Percentiles rank a stretch among this genome's conserved stretches.
These are phyloP conservation scores for Excalfactoria chinensis DNA, from an alignment of 2,113 vertebrate genomes.

Conservation along the genomic window DNA sequence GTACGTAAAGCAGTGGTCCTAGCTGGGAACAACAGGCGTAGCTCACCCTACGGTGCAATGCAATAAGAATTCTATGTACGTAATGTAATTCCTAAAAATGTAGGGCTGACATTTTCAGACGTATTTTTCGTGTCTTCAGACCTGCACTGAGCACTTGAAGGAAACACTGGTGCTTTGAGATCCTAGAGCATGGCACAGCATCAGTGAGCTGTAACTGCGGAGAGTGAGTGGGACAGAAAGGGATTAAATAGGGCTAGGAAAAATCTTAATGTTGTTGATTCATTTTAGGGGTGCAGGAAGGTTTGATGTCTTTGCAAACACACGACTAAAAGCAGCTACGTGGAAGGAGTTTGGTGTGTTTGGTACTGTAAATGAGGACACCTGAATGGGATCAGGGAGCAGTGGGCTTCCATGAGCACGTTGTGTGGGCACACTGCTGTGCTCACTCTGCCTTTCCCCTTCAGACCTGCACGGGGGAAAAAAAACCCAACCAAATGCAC, in stretches of 20 bases:
- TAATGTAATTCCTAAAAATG: not conserved
- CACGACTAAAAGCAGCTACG: not conserved
- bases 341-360: not conserved
- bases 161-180: not conserved
- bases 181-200: not conserved
- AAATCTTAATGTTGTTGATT: not conserved
- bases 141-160: not conserved
- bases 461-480: not conserved
- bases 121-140: not conserved
- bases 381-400: not conserved
- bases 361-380: not conserved
- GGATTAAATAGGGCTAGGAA: not conserved
- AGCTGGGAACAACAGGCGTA: not conserved
- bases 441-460: not conserved
- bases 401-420: not conserved
- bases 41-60: not conserved
- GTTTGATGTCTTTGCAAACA: not conserved
- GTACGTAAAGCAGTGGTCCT: not conserved
- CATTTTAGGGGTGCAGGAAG: not conserved
- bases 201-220: not conserved
- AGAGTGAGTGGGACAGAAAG: not conserved
- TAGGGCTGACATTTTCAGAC: not conserved
- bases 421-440: not conserved
- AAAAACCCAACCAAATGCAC: not conserved
- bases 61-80: not conserved